phyloP scores from a whole-genome alignment of 2,888 invertebrate species.

The Perizoma affinitatum region DNA sequence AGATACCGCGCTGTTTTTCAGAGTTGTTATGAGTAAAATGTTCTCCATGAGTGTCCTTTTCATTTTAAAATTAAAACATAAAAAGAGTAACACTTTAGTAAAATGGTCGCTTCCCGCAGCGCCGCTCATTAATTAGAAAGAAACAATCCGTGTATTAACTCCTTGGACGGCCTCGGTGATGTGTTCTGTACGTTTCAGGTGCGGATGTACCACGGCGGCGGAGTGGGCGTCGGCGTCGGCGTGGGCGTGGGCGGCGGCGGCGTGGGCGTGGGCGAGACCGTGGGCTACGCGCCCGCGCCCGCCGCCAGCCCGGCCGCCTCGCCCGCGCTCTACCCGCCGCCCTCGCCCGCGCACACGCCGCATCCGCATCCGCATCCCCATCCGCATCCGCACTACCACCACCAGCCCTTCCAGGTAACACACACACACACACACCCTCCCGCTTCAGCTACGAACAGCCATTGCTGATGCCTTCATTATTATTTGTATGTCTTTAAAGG shows the following conservation, averaged over 20 bases:
- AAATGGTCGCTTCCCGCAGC: too few species aligned
- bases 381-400: slow-evolving; percentile 63
- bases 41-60: too few species aligned
- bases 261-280: slow-evolving; percentile 43
- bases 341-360: slow-evolving; percentile 79
- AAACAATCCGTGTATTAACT: too few species aligned
- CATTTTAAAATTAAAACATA: too few species aligned
- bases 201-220: slow-evolving; percentile 86
- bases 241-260: slow-evolving; percentile 49
- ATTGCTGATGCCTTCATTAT: too few species aligned
- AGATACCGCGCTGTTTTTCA: too few species aligned
- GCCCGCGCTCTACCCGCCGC: slow-evolving; percentile 78
- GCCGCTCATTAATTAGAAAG: too few species aligned
- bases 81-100: neutral
- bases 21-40: too few species aligned
- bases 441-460: too few species aligned
- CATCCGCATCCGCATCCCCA: slow-evolving; percentile 67
- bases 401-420: slow-evolving; percentile 75
- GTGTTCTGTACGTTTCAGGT: slow-evolving; percentile 65
- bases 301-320: slow-evolving; percentile 75
- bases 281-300: slow-evolving; percentile 64
- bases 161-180: neutral
- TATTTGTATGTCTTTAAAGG: too few species aligned
- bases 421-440: too few species aligned
- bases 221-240: slow-evolving; percentile 36